Evolutionary conservation across 2,113 vertebrate species (phyloP).

Genomic region (Siniperca chuatsi): DNA sequence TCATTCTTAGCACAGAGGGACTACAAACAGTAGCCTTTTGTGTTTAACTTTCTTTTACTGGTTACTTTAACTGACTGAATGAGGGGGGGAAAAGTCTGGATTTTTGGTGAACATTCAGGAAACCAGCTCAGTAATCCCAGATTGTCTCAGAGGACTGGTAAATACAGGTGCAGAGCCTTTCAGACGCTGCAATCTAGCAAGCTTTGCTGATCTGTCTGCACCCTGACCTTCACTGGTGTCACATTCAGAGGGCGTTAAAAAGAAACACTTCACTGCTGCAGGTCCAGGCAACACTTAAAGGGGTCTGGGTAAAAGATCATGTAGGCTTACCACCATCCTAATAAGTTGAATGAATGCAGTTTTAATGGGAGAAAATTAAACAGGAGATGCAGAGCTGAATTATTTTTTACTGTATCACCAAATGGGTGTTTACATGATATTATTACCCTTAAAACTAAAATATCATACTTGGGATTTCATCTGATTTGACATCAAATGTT

Average conservation of each 20-base stretch:
- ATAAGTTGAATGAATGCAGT: constrained; percentile 19
- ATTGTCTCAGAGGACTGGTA: constrained; percentile 52
- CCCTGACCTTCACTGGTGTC: constrained; percentile 88
- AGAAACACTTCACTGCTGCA: constrained; percentile 51
- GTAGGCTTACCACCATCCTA: not conserved
- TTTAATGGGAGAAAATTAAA: constrained; percentile 8
- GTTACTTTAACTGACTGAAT: constrained; percentile 13
- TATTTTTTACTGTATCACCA: not conserved
- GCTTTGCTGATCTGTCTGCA: constrained; percentile 72
- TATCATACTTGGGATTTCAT: not conserved
- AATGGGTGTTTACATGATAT: not conserved
- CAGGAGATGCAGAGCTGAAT: not conserved
- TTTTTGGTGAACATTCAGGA: constrained; percentile 18
- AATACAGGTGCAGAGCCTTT: constrained; percentile 69
- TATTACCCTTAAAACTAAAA: not conserved
- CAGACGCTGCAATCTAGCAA: constrained; percentile 62
- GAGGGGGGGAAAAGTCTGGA: not conserved
- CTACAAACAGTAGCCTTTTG: not conserved
- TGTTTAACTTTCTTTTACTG: constrained; percentile 5
- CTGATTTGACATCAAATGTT: constrained; percentile 9
- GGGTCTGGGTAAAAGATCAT: constrained; percentile 40
- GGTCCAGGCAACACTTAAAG: constrained; percentile 41
- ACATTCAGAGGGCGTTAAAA: constrained; percentile 65
- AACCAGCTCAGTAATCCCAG: constrained; percentile 35
- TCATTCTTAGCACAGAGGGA: not conserved